phyloP scores from a whole-genome alignment of 2,888 invertebrate genomes.

The Drosophila meridionalis region DNA sequence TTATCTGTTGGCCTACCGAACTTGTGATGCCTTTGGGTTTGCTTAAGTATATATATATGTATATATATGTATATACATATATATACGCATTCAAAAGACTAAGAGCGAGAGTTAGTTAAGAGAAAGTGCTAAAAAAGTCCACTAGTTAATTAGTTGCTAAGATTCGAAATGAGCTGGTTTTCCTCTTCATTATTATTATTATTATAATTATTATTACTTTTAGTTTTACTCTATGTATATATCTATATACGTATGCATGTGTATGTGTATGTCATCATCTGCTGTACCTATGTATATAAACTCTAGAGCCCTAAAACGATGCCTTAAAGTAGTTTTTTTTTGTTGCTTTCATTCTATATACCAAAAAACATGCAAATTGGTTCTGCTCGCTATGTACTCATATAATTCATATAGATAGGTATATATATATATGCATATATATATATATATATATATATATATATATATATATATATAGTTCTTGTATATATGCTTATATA shows the following conservation, averaged over 20 bases:
- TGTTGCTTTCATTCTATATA: slow-evolving; percentile 28
- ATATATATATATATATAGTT: slow-evolving; percentile 41
- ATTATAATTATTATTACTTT: not conserved
- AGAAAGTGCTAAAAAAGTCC: slow-evolving; percentile 75
- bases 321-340: slow-evolving; percentile 60
- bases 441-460: slow-evolving; percentile 58
- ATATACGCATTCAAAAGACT: slow-evolving; percentile 59
- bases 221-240: slow-evolving; percentile 6
- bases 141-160: slow-evolving; percentile 76
- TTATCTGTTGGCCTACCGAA: slow-evolving; percentile 57
- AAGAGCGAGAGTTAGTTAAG: slow-evolving; percentile 74
- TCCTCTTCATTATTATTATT: not conserved
- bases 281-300: slow-evolving; percentile 64
- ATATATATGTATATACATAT: not conserved
- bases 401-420: slow-evolving; percentile 64
- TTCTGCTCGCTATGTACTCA: slow-evolving; percentile 73
- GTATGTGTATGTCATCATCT: slow-evolving; percentile 30
- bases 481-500: not conserved
- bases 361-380: slow-evolving; percentile 80
- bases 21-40: slow-evolving; percentile 47
- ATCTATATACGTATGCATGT: slow-evolving; percentile 30
- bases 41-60: slow-evolving; percentile 37
- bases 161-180: slow-evolving; percentile 71
- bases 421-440: slow-evolving; percentile 48
- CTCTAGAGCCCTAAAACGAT: slow-evolving; percentile 75